These are phyloP conservation scores for Eidolon dupreanum DNA, from an alignment of 2,797 vertebrate genomes.

Conservation along the genomic window DNA sequence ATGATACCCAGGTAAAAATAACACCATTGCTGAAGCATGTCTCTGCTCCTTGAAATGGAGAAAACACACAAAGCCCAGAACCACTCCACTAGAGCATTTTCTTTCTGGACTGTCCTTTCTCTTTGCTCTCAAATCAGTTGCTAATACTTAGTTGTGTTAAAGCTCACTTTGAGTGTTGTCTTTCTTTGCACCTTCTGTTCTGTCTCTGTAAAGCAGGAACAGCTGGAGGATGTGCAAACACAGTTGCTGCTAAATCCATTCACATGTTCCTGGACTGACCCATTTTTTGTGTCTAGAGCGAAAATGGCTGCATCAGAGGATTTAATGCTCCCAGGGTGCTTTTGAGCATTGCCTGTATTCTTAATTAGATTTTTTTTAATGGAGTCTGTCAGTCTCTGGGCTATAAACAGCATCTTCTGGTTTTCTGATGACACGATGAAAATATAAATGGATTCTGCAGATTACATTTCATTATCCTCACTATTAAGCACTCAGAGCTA, in stretches of 20 bases:
- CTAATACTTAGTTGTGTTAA: neutral
- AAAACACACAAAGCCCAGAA: neutral
- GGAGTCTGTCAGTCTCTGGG: slow-evolving; percentile 68
- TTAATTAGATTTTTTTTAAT: slow-evolving; percentile 65
- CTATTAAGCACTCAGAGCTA: slow-evolving; percentile 50
- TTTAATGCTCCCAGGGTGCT: slow-evolving; percentile 28
- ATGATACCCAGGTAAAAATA: slow-evolving; percentile 7
- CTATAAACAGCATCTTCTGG: slow-evolving; percentile 76
- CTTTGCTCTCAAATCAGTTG: neutral
- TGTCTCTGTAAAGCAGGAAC: neutral
- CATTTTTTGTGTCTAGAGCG: slow-evolving; percentile 10
- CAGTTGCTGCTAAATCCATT: neutral
- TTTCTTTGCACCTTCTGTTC: neutral
- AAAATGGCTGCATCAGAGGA: neutral
- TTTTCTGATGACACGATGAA: slow-evolving; percentile 77
- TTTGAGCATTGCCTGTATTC: slow-evolving; percentile 56
- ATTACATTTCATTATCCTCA: slow-evolving; percentile 75
- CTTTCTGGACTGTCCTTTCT: neutral
- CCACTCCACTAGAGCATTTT: neutral
- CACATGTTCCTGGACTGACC: slow-evolving; percentile 7
- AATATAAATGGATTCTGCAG: slow-evolving; percentile 78
- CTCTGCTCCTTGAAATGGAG: neutral
- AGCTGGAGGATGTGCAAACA: slow-evolving; percentile 22
- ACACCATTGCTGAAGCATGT: neutral
- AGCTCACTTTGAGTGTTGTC: neutral